These are phyloP conservation scores for Aricia agestis DNA, from an alignment of 1,140 invertebrate genomes.

Conservation along the genomic window DNA sequence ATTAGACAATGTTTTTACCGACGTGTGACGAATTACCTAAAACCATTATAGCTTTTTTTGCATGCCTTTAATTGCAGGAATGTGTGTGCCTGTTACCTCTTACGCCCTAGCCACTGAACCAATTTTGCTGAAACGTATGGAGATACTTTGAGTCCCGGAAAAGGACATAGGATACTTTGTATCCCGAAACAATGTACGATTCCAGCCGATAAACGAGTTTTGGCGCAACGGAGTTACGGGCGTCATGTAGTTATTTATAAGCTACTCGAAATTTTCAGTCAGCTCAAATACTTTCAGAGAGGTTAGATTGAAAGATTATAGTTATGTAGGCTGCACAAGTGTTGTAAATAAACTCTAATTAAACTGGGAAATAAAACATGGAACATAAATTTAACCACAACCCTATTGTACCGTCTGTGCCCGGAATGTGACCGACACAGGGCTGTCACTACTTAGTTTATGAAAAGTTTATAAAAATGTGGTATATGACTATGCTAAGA, in stretches of 20 bases:
- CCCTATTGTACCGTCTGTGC: slow-evolving; percentile 16
- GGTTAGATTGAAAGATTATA: neutral
- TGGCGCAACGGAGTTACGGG: no score
- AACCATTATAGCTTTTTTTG: no score
- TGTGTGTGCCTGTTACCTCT: no score
- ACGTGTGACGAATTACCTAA: slow-evolving; percentile 51
- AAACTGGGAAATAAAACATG: slow-evolving; percentile 17
- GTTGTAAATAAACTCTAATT: slow-evolving; percentile 17
- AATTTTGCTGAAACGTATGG: no score
- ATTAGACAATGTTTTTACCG: slow-evolving; percentile 67
- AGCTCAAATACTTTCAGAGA: neutral
- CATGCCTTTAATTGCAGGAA: no score
- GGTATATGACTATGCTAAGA: neutral
- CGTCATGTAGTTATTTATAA: no score
- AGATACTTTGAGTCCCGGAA: no score
- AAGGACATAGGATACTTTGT: no score
- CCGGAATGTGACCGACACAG: slow-evolving; percentile 6
- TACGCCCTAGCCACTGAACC: no score
- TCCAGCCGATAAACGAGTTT: no score
- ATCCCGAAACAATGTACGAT: no score
- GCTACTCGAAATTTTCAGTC: neutral
- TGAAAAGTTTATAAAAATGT: neutral
- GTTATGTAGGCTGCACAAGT: neutral
- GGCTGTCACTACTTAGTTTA: neutral
- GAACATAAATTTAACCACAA: slow-evolving; percentile 23